These are phyloP conservation scores for Psephotus haematonotus DNA, from an alignment of 2,113 vertebrate species.

Conservation along the genomic window DNA sequence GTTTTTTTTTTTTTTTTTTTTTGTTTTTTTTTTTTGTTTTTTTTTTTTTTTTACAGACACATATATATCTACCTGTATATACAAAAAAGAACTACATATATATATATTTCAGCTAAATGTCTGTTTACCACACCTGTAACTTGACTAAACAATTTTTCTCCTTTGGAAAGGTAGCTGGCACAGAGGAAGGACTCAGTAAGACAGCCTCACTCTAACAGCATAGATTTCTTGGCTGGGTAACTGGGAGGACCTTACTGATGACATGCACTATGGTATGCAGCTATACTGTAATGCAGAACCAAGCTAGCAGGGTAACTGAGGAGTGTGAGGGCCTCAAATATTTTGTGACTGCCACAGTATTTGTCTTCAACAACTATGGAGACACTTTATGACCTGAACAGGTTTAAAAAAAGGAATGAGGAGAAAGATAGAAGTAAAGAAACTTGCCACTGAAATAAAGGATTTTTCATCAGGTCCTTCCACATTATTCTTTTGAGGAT, in stretches of 20 bases:
- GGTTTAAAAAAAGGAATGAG: neutral
- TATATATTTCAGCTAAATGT: neutral
- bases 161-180: neutral
- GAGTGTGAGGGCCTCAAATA: neutral
- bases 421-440: neutral
- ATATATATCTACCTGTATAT: neutral
- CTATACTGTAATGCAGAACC: neutral
- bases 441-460: neutral
- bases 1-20: too few relatives aligned
- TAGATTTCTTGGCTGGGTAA: neutral
- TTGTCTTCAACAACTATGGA: neutral
- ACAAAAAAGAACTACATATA: neutral
- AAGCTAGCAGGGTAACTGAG: neutral
- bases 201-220: neutral
- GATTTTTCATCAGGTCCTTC: neutral
- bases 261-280: neutral
- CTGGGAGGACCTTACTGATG: rapidly evolving
- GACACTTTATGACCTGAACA: neutral
- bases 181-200: neutral
- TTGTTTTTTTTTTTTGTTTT: too few relatives aligned
- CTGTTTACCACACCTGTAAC: neutral
- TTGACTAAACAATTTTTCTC: neutral
- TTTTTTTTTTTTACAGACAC: neutral
- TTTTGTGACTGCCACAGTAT: neutral
- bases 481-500: neutral